A percentile compares a stretch with the other conserved stretches of the same genome.
These are phyloP conservation scores for Cheilosia grossa DNA, from an alignment of 2,888 invertebrate species.

Conservation along the genomic window DNA sequence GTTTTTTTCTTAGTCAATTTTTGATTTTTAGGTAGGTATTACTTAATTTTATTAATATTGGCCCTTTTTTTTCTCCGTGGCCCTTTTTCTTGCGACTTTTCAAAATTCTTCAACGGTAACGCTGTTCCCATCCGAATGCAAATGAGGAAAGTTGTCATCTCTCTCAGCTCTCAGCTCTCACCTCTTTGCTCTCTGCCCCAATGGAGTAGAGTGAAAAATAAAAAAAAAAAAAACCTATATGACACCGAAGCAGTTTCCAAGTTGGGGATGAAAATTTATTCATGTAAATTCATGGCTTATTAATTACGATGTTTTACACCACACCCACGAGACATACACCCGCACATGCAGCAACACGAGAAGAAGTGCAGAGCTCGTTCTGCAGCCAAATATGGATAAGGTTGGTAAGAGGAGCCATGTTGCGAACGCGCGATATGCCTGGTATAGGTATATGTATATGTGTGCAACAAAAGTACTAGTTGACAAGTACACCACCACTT, in stretches of 20 bases:
- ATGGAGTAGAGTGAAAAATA: neutral
- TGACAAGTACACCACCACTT: constrained; percentile 44
- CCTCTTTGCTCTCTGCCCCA: constrained; percentile 29
- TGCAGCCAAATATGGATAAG: constrained; percentile 28
- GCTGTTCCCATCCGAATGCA: constrained; percentile 45
- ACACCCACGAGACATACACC: constrained; percentile 45
- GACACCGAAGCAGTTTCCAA: constrained; percentile 61
- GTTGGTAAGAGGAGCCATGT: constrained; percentile 31
- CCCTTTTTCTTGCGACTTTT: no score
- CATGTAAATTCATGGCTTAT: constrained; percentile 74
- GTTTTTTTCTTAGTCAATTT: no score
- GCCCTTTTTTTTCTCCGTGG: no score
- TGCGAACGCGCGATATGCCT: constrained; percentile 41
- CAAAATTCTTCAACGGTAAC: no score
- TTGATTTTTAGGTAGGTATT: no score
- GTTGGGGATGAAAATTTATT: constrained; percentile 69
- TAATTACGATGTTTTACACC: constrained; percentile 72
- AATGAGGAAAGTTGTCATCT: constrained; percentile 59
- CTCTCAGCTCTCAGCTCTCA: neutral
- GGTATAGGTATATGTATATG: neutral
- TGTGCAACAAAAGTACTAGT: constrained; percentile 40
- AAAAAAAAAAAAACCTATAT: constrained; percentile 36
- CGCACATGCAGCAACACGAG: constrained; percentile 2
- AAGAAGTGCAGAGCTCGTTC: constrained; percentile 19
- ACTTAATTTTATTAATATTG: no score